Evolutionary conservation across 2,113 vertebrate species (phyloP), one percentile per base, ranked within the genome.

Genomic region (Coreoperca whiteheadi): DNA sequence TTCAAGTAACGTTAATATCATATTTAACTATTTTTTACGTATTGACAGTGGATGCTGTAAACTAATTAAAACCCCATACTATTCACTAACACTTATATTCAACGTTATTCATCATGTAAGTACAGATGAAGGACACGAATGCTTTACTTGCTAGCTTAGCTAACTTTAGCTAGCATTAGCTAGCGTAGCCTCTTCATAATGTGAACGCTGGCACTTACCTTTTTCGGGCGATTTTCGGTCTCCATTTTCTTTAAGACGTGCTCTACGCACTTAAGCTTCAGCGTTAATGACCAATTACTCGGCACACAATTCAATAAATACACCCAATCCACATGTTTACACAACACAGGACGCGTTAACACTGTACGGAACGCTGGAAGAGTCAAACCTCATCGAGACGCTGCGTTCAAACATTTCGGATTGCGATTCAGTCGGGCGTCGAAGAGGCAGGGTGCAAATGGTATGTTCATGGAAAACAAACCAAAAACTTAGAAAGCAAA

Each of bases 221-320:
- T 96, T 85, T 74, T 92, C 3, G 37, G 4, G 65, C 71, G 86
- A 72, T 68, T 91, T 74, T 95, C 95, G 6, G 72, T 48, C 34
- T 96, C 96, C 96, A 96, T 96, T 61, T 67, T 91, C 28, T 21
- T 43, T n/a, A 15, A 1, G 0, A 23, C 2, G 4, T 25, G 0
- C 4, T 37, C 4, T 65, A 10, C 14, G 2, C 41, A 60, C 12
- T 2, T 1, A 20, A 72, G 1, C 4, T 0, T 30, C 3, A 0
- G 8, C 0, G 4, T 28, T 25, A n/a, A 1, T 18, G 1, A 10
- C 0, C 0, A 79, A 50, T 34, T 16, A 69, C 0, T 30, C 9
- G 3, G 0, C 0, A 51, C 0, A 41, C 4, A 57, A 51, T 41
- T 74, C 8, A 73, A 46, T 8, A 28, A 73, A 50, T 1, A 2